Conservation (phyloP, 2,113 vertebrate species). For the Leptobrachium leishanense region DNA sequence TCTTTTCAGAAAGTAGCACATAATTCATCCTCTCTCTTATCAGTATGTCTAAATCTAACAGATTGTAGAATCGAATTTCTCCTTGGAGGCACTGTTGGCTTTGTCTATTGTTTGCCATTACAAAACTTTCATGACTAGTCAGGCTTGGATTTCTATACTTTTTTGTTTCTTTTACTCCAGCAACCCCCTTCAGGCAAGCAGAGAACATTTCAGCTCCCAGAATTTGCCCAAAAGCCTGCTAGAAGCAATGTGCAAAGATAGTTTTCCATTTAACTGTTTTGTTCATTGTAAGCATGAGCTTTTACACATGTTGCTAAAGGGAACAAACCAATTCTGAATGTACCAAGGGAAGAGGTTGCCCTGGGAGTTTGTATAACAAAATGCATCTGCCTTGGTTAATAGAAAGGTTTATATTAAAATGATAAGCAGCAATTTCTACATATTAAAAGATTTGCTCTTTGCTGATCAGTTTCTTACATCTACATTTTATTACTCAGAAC, state of each 20-base stretch:
- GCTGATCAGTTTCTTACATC: no score
- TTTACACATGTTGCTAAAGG: constrained; percentile 53
- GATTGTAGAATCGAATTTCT: constrained; percentile 89
- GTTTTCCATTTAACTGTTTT: constrained; percentile 49
- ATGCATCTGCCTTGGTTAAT: no score
- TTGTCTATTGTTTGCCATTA: constrained; percentile 77
- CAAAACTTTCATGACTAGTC: constrained; percentile 76
- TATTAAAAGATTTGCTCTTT: no score
- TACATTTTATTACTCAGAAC: no score
- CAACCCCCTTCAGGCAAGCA: constrained; percentile 73
- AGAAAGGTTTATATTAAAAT: no score
- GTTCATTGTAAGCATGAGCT: constrained; percentile 54
- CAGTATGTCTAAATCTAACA: constrained; percentile 81
- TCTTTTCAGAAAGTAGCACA: constrained; percentile 70
- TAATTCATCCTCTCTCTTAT: constrained; percentile 77
- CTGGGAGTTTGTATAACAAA: constrained; percentile 30
- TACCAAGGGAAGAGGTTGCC: constrained; percentile 53
- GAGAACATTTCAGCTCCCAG: constrained; percentile 68
- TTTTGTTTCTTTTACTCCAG: constrained; percentile 69
- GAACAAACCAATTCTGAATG: constrained; percentile 53
- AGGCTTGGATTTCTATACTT: constrained; percentile 80
- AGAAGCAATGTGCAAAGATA: constrained; percentile 56
- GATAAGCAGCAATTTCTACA: no score
- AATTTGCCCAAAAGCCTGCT: constrained; percentile 74
- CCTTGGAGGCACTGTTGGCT: constrained; percentile 81